A percentile compares a stretch with the other conserved stretches of the same genome.
Conservation (phyloP, 2,113 vertebrate species). For the Buteo buteo region DNA sequence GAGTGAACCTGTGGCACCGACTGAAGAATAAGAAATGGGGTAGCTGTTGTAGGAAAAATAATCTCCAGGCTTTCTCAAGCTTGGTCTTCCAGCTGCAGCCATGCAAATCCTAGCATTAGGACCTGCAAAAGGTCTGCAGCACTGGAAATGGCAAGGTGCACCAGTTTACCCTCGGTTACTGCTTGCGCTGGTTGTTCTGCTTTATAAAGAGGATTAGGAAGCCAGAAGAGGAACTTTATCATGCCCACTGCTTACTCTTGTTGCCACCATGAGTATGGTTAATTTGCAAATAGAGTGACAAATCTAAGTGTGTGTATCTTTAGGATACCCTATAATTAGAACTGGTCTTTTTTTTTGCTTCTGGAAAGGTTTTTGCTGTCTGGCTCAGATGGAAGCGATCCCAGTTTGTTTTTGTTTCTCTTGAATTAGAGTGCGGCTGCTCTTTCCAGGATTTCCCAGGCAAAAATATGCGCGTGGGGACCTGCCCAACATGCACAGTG, state of each 20-base stretch:
- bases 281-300: background rate
- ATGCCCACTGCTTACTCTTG: background rate
- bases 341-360: background rate
- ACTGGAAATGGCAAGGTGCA: background rate
- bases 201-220: background rate
- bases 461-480: background rate
- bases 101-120: background rate
- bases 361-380: constrained; percentile 40
- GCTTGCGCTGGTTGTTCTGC: background rate
- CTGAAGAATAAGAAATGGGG: background rate
- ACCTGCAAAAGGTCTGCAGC: background rate
- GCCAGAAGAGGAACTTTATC: background rate
- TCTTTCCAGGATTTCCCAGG: constrained; percentile 58
- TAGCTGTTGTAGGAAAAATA: background rate
- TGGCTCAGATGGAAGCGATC: constrained; percentile 42
- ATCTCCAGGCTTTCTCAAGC: background rate
- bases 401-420: constrained; percentile 47
- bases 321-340: constrained; percentile 37
- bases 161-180: rapidly evolving
- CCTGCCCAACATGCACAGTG: background rate
- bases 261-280: background rate
- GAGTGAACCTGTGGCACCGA: background rate
- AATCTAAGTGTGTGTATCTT: background rate
- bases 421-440: background rate
- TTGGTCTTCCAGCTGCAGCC: background rate